These are phyloP conservation scores for Erethizon dorsatum DNA, from an alignment of 2,797 vertebrate species.

Conservation along the genomic window DNA sequence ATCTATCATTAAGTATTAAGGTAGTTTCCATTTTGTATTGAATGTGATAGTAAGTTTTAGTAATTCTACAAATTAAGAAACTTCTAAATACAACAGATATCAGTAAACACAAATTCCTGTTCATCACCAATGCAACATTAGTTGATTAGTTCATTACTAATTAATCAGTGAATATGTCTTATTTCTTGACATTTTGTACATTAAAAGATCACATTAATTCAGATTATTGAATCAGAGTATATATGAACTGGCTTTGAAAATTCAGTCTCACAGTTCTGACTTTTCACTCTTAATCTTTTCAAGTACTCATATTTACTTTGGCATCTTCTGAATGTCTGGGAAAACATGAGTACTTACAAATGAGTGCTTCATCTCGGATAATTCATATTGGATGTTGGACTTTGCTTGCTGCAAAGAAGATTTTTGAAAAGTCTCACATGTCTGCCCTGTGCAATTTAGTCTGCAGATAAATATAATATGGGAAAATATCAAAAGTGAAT, in stretches of 20 bases:
- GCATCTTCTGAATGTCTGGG: not conserved
- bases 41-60: not conserved
- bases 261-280: not conserved
- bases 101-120: not conserved
- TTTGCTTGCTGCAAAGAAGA: conserved; percentile 23
- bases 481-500: conserved; percentile 80
- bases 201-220: not conserved
- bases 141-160: not conserved
- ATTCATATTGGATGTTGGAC: conserved; percentile 40
- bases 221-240: not conserved
- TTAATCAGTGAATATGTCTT: not conserved
- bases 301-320: not conserved
- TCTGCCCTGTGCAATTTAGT: conserved; percentile 64
- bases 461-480: conserved; percentile 76
- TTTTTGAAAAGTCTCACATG: conserved; percentile 62
- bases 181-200: not conserved
- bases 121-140: not conserved
- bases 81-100: not conserved
- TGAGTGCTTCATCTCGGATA: conserved; percentile 50
- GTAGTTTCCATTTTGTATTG: not conserved
- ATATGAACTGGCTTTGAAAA: not conserved
- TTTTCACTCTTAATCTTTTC: not conserved
- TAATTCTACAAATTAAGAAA: not conserved
- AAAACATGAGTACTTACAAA: not conserved
- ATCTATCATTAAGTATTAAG: not conserved